Percentiles rank a stretch among this genome's conserved stretches.
Evolutionary conservation across 2,888 invertebrate genomes (phyloP).

Genomic region (Biston betularia): DNA sequence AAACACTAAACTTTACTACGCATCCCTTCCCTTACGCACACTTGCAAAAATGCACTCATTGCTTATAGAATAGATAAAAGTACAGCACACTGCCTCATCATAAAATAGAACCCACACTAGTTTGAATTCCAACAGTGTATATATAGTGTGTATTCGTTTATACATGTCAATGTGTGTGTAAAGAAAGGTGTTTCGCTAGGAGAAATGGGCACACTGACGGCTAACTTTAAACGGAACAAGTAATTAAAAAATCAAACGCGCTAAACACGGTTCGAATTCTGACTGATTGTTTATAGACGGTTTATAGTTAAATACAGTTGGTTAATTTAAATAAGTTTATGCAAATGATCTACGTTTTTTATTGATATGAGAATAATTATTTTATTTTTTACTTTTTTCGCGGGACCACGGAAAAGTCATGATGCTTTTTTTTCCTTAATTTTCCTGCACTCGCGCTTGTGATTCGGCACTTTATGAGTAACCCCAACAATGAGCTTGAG

Average conservation of each 20-base stretch:
- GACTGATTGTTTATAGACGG: slow-evolving; percentile 15
- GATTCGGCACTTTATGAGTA: no score
- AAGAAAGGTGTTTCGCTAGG: slow-evolving; percentile 83
- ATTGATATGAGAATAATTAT: neutral
- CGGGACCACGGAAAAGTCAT: no score
- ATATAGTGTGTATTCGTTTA: slow-evolving; percentile 9
- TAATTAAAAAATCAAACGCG: slow-evolving; percentile 50
- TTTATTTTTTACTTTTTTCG: no score
- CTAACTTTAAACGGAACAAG: slow-evolving; percentile 56
- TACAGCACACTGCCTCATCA: slow-evolving; percentile 34
- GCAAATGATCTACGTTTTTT: slow-evolving; percentile 21
- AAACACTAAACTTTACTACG: slow-evolving; percentile 31
- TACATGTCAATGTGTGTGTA: slow-evolving; percentile 67
- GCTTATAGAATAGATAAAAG: slow-evolving; percentile 10
- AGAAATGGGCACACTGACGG: slow-evolving; percentile 79
- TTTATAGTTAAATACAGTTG: neutral
- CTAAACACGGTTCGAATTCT: slow-evolving; percentile 18
- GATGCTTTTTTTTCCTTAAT: no score
- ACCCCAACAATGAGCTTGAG: no score
- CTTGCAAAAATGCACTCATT: slow-evolving; percentile 41
- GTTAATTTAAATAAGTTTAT: slow-evolving; percentile 26
- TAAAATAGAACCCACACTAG: slow-evolving; percentile 31
- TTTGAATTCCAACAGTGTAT: slow-evolving; percentile 26
- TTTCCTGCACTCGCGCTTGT: no score
- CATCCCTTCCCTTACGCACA: slow-evolving; percentile 53